phyloP scores from a whole-genome alignment of 2,888 invertebrate species.

The Ophion ventricosus region DNA sequence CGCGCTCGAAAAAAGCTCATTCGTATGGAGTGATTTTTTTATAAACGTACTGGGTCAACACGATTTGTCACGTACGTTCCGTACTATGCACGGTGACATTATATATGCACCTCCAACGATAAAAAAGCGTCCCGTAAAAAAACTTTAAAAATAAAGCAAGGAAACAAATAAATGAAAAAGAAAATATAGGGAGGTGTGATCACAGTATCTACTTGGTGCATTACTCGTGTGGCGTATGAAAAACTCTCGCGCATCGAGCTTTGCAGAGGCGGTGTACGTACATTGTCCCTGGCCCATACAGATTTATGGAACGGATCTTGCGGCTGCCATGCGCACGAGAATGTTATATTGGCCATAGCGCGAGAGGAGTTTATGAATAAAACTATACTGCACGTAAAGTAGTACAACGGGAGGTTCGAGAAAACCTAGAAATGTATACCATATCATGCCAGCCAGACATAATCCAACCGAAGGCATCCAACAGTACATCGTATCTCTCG shows the following conservation, averaged over 20 bases:
- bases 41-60: not conserved
- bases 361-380: slow-evolving; percentile 51
- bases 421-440: slow-evolving; percentile 52
- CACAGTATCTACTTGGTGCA: slow-evolving; percentile 24
- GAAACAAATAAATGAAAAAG: slow-evolving; percentile 1
- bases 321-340: slow-evolving; percentile 32
- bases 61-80: not conserved
- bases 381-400: slow-evolving; percentile 41
- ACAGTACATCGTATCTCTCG: slow-evolving; percentile 37
- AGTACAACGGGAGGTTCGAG: slow-evolving; percentile 51
- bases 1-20: not conserved
- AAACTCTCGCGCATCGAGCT: slow-evolving; percentile 19
- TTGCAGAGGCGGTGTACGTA: not conserved
- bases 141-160: slow-evolving; percentile 3
- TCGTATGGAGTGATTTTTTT: not conserved
- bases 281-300: slow-evolving; percentile 37
- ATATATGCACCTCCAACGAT: not conserved
- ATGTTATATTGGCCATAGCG: slow-evolving; percentile 51
- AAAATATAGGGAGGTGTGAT: slow-evolving; percentile 11
- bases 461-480: slow-evolving; percentile 39
- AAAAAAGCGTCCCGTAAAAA: not conserved
- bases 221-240: slow-evolving; percentile 16
- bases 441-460: slow-evolving; percentile 43
- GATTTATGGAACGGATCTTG: slow-evolving; percentile 52
- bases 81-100: not conserved